Conservation (phyloP, 2,113 vertebrate genomes). For the Carassius gibelio region DNA sequence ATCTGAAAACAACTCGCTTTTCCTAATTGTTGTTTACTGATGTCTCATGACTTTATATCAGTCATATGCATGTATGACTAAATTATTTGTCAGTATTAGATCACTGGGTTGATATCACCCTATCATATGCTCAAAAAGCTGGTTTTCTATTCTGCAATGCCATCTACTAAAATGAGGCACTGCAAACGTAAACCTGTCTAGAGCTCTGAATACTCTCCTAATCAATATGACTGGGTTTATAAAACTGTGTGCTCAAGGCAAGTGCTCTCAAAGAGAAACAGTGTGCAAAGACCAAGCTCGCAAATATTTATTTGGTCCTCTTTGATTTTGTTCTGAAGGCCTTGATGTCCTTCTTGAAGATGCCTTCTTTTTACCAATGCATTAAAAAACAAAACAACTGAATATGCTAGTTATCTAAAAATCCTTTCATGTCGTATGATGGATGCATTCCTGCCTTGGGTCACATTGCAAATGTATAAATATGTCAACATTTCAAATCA, state of each 20-base stretch:
- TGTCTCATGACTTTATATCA: neutral
- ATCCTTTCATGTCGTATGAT: no score
- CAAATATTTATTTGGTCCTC: neutral
- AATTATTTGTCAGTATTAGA: neutral
- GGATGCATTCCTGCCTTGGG: no score
- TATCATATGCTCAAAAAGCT: constrained; percentile 10
- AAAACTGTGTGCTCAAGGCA: neutral
- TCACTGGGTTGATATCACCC: neutral
- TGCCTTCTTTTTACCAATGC: neutral
- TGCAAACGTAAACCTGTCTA: neutral
- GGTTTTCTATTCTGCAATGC: neutral
- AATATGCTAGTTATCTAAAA: no score
- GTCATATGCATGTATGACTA: constrained; percentile 4
- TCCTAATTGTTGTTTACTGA: neutral
- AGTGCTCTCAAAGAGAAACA: neutral
- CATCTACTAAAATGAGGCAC: neutral
- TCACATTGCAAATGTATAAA: no score
- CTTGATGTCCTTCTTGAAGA: constrained; percentile 9
- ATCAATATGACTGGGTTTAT: neutral
- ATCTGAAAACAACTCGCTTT: neutral
- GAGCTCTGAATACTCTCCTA: neutral
- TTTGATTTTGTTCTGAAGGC: neutral
- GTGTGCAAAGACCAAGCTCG: neutral
- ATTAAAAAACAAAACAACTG: neutral
- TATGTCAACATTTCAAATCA: no score